Conservation (phyloP, 2,113 vertebrate species). For the Panthera tigris region DNA sequence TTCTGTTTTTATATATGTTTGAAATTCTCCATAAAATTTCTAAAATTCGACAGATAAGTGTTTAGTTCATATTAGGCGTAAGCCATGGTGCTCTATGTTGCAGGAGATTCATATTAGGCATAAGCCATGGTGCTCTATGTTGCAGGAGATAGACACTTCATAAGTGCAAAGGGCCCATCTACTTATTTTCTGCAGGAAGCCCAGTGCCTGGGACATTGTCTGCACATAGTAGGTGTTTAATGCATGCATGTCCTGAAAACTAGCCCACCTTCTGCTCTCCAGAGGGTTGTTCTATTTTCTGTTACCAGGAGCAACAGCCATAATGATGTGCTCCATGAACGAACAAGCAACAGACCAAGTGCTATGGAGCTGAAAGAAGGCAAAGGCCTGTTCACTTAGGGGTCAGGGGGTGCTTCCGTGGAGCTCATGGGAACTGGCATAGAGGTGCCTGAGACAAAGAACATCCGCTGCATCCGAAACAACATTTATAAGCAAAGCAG, state of each 20-base stretch:
- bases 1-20: not conserved
- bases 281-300: not conserved
- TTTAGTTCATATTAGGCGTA: not conserved
- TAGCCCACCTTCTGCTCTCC: not conserved
- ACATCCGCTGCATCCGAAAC: not conserved
- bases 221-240: not conserved
- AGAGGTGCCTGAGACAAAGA: not conserved
- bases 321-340: not conserved
- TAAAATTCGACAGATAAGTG: not conserved
- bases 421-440: not conserved
- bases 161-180: not conserved
- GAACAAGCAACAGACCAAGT: not conserved
- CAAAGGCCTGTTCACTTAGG: not conserved
- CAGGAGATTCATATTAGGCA: not conserved
- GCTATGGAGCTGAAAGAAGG: not conserved
- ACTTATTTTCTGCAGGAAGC: not conserved
- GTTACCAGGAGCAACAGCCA: not conserved
- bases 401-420: not conserved
- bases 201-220: not conserved
- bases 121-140: not conserved
- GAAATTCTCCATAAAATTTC: not conserved
- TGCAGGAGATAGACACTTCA: not conserved
- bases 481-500: slow-evolving; percentile 22
- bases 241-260: not conserved
- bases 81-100: not conserved